Conservation (phyloP, 2,888 invertebrate species). For the Synanthedon andrenaeformis region DNA sequence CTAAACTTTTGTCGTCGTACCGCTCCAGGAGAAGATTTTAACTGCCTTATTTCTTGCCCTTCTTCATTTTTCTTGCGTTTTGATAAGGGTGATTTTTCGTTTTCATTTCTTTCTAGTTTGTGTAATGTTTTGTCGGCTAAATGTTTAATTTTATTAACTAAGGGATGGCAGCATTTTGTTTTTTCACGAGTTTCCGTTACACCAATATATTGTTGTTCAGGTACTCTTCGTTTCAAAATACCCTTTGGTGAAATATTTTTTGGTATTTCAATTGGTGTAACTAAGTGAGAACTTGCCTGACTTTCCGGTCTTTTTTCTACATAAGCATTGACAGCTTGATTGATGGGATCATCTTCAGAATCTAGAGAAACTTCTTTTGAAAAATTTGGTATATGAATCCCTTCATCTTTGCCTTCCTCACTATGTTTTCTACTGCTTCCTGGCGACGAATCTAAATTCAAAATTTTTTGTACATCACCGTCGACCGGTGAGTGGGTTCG, state of each 20-base stretch:
- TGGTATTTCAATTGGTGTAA: slow-evolving; percentile 38
- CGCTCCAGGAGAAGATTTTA: slow-evolving; percentile 73
- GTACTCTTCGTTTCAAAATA: slow-evolving; percentile 64
- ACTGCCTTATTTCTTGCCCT: slow-evolving; percentile 69
- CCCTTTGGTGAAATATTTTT: slow-evolving; percentile 63
- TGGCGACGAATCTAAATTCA: slow-evolving; percentile 61
- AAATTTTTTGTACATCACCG: slow-evolving; percentile 45
- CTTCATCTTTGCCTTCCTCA: slow-evolving; percentile 58
- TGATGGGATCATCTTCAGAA: slow-evolving; percentile 53
- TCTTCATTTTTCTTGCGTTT: slow-evolving; percentile 67
- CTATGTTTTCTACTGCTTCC: slow-evolving; percentile 62
- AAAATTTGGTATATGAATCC: slow-evolving; percentile 60
- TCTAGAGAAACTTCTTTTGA: slow-evolving; percentile 61
- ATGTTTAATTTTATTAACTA: slow-evolving; percentile 74
- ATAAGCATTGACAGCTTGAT: slow-evolving; percentile 23
- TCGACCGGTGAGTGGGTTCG: slow-evolving; percentile 54
- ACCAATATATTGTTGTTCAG: slow-evolving; percentile 50
- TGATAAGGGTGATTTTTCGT: slow-evolving; percentile 46
- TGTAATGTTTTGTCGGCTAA: slow-evolving; percentile 73
- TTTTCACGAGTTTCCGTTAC: slow-evolving; percentile 60
- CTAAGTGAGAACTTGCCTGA: slow-evolving; percentile 32
- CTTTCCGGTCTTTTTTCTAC: slow-evolving; percentile 42
- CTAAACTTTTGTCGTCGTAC: slow-evolving; percentile 65
- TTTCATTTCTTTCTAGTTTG: slow-evolving; percentile 55
- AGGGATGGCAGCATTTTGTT: slow-evolving; percentile 71